Evolutionary conservation across 1,140 invertebrate species (phyloP).

Genomic region (Drosophila setifemur): DNA sequence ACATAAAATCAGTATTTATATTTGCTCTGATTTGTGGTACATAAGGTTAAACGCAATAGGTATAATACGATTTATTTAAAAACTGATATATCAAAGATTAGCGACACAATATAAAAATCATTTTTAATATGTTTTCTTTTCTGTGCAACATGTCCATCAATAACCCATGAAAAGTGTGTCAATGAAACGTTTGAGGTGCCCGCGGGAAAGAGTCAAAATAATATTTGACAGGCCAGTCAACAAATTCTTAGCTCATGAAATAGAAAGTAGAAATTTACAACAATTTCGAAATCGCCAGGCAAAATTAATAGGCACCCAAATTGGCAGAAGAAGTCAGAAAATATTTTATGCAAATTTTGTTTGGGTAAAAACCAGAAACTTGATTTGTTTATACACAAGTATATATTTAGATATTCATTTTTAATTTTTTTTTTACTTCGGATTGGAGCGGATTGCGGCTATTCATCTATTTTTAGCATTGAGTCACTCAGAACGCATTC

Average conservation of each 20-base stretch:
- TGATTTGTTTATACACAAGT: slow-evolving; percentile 39
- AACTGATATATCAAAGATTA: too few species aligned
- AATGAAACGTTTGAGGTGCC: slow-evolving; percentile 21
- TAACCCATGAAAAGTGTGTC: slow-evolving; percentile 52
- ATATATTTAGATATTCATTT: slow-evolving; percentile 31
- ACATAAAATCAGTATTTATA: too few species aligned
- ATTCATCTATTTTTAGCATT: slow-evolving; percentile 67
- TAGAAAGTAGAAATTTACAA: slow-evolving; percentile 65
- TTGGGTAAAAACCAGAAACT: slow-evolving; percentile 60
- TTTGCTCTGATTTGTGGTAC: too few species aligned
- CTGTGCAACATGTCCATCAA: slow-evolving; percentile 12
- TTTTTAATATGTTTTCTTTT: neutral
- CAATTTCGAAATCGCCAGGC: slow-evolving; percentile 32
- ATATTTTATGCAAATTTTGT: slow-evolving; percentile 65
- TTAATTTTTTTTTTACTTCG: slow-evolving; percentile 7
- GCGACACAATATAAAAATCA: neutral
- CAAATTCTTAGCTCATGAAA: slow-evolving; percentile 47
- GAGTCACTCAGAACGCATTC: slow-evolving; percentile 55
- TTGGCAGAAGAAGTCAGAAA: slow-evolving; percentile 19
- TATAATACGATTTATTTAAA: too few species aligned
- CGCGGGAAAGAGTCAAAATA: neutral
- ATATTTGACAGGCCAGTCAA: slow-evolving; percentile 3
- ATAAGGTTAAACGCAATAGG: too few species aligned
- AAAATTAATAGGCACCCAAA: slow-evolving; percentile 36
- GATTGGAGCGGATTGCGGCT: slow-evolving; percentile 20